These are phyloP conservation scores for Merops nubicus DNA, from an alignment of 2,113 vertebrate species.

Conservation along the genomic window DNA sequence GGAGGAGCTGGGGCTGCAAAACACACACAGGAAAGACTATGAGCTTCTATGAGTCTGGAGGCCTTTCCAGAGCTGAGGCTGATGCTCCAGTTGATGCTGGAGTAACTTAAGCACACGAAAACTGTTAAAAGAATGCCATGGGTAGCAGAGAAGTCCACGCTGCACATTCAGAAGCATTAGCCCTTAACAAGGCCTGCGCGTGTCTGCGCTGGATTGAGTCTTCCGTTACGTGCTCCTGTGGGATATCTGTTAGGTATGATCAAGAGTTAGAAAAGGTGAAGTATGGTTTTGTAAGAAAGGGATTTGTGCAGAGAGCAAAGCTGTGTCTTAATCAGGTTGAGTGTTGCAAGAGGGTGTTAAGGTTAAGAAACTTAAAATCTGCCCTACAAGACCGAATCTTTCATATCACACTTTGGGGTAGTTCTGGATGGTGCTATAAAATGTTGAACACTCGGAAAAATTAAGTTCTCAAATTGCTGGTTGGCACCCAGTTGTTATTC, in stretches of 20 bases:
- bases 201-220: neutral
- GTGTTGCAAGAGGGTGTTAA: neutral
- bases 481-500: neutral
- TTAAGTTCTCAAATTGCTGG: neutral
- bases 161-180: neutral
- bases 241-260: neutral
- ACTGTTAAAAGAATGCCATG: neutral
- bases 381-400: neutral
- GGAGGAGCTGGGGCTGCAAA: neutral
- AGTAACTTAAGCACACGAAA: neutral
- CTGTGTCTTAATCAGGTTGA: neutral
- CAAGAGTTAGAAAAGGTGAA: neutral
- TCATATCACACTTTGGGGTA: neutral
- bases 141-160: neutral
- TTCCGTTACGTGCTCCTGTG: neutral
- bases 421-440: neutral
- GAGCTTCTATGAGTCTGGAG: too few relatives aligned
- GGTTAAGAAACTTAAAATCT: neutral
- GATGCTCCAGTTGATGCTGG: neutral
- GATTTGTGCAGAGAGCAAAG: neutral
- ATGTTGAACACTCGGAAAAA: neutral
- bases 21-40: accelerated
- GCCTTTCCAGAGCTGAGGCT: neutral
- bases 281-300: neutral
- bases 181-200: neutral